Percentiles rank a stretch among this genome's conserved stretches.
Conservation (phyloP, 2,113 vertebrate genomes). For the Pseudorectes ferrugineus region DNA sequence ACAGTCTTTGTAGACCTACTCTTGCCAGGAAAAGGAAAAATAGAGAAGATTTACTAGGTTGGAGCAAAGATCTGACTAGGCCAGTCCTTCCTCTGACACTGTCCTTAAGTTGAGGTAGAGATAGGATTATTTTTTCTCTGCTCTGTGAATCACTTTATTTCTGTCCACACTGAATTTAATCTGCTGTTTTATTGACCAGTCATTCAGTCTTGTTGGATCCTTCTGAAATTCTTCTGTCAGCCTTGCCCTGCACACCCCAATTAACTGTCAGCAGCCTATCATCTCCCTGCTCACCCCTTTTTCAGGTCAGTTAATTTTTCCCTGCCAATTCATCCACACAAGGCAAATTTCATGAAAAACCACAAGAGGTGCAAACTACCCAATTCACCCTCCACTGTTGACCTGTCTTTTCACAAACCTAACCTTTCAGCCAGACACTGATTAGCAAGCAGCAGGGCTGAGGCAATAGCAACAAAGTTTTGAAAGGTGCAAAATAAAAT, state of each 20-base stretch:
- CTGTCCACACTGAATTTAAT: neutral
- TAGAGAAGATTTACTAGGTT: neutral
- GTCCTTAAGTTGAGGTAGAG: neutral
- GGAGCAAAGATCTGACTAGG: neutral
- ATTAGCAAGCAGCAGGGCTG: neutral
- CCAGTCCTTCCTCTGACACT: neutral
- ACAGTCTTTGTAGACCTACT: neutral
- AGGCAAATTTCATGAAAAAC: neutral
- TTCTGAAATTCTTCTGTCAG: neutral
- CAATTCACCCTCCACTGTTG: neutral
- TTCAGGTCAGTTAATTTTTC: neutral
- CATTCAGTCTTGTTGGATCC: neutral
- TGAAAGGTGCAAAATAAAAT: neutral
- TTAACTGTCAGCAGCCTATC: neutral
- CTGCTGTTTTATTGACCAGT: neutral
- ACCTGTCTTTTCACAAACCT: neutral
- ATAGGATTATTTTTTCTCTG: neutral
- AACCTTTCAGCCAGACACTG: neutral
- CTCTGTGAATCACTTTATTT: neutral
- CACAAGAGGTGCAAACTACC: neutral
- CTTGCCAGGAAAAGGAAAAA: neutral
- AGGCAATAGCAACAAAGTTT: neutral
- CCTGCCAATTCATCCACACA: neutral
- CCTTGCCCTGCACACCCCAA: neutral
- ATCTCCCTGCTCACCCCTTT: neutral